Base-by-base conservation (phyloP, 2,888 invertebrate genomes). In the Amitus sp. region DNA sequence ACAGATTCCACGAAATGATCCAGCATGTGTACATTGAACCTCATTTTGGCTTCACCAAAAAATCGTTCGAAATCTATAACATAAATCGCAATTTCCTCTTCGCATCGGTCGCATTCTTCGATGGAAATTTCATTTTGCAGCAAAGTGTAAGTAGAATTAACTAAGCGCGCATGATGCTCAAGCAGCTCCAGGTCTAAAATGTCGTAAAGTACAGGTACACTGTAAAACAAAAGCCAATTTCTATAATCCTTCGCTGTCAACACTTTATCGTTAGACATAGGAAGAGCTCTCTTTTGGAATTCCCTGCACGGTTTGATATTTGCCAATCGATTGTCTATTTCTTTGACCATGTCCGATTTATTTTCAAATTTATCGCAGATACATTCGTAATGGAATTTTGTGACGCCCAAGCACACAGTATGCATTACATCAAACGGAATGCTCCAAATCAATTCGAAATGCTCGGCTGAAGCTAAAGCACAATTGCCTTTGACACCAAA, bases 221-320 rank as follows among this genome's bases (percentile, higher is more conserved):
- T 50, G 19, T 54, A 64, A 47, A 20, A 60, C 2, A 66, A 46
- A 1, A 66, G 30, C 51, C 54, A 58, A 18, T 61, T 51, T 33
- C 23, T 30, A 50, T 45, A 65, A 50, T 65, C 50, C 23, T 54
- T 59, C 13, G 62, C 59, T 40, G 53, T 60, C 18, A 55, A 37
- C 42, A 12, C 10, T 2, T 18, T 45, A 18, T 50, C 27, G 27
- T 54, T 54, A 7, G 30, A 40, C 13, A 60, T 19, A 5, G 47
- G 37, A 40, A 48, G 37, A 10, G 60, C 23, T 9, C 23, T 42
- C 19, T 47, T 55, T 13, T 51, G 60, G 19, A 66, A 40, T 42
- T 61, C 50, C 23, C 42, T 34, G 10, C 50, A 49, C 18, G 66
- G 61, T 45, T 37, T 39, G 23, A 63, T 57, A 5, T 6, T 4